These are phyloP conservation scores for Tachysurus fulvidraco DNA, from an alignment of 2,113 vertebrate species.

Conservation along the genomic window DNA sequence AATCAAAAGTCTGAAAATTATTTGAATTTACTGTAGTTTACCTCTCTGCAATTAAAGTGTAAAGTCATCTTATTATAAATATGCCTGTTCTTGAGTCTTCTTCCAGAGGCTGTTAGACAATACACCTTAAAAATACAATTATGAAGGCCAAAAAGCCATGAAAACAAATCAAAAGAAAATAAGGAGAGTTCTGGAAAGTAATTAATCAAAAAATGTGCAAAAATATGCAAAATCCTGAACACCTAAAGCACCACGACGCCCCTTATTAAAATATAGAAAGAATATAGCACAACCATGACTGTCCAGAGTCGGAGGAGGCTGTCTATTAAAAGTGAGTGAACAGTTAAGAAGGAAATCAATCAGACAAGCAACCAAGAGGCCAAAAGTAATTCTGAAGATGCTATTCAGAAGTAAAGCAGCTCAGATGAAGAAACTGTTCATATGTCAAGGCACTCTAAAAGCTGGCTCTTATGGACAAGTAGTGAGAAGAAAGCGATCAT, in stretches of 20 bases:
- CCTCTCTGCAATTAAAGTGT: neutral
- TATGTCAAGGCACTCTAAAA: neutral
- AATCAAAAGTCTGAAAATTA: neutral
- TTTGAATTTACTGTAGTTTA: neutral
- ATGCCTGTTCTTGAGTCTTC: neutral
- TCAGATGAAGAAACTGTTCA: neutral
- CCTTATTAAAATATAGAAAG: neutral
- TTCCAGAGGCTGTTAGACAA: neutral
- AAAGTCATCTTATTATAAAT: neutral
- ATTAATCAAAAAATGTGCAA: neutral
- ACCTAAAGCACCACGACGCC: neutral
- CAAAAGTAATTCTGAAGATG: neutral
- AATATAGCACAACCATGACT: neutral
- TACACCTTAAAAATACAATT: neutral
- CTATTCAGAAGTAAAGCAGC: neutral
- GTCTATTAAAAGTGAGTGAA: neutral
- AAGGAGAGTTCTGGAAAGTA: neutral
- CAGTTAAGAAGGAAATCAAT: neutral
- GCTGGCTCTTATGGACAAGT: neutral
- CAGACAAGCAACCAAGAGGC: neutral
- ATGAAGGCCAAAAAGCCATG: neutral
- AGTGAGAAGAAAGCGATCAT: neutral
- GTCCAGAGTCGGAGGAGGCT: neutral
- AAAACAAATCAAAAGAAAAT: neutral
- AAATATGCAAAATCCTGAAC: neutral